Evolutionary conservation across 1,140 invertebrate species (phyloP).

Genomic region (Aricia agestis): DNA sequence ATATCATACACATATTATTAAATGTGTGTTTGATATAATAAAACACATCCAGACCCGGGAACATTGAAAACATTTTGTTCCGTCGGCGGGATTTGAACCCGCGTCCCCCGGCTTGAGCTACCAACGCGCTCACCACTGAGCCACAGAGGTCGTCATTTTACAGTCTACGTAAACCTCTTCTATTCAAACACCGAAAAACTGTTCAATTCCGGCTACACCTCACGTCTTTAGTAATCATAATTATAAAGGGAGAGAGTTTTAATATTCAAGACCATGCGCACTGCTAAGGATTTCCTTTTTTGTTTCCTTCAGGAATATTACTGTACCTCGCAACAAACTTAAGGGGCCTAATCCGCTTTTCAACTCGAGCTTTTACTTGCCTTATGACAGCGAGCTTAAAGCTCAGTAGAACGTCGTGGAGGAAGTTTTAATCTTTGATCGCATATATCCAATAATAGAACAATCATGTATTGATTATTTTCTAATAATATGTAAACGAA

Average conservation of each 20-base stretch:
- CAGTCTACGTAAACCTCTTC: conserved; percentile 10
- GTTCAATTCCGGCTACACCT: conserved; percentile 3
- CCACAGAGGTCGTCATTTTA: no score
- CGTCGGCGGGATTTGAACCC: no score
- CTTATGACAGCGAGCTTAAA: conserved; percentile 65
- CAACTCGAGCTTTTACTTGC: conserved; percentile 64
- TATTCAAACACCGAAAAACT: conserved; percentile 30
- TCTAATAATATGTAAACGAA: neutral
- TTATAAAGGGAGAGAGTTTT: conserved; percentile 28
- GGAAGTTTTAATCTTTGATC: conserved; percentile 63
- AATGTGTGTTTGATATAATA: no score
- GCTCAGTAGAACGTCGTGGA: conserved; percentile 50
- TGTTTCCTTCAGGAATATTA: conserved; percentile 58
- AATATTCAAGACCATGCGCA: conserved; percentile 46
- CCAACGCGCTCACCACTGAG: no score
- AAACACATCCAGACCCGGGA: no score
- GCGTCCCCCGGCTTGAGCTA: no score
- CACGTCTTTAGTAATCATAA: conserved; percentile 15
- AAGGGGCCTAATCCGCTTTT: conserved; percentile 67
- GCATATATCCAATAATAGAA: conserved; percentile 38
- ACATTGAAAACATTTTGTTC: no score
- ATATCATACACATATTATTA: no score
- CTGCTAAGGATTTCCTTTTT: conserved; percentile 47
- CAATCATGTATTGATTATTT: conserved; percentile 26
- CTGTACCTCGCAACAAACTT: conserved; percentile 68